A percentile compares a stretch with the other conserved stretches of the same genome.
These are phyloP conservation scores for Morus bassanus DNA, from an alignment of 2,797 vertebrate species.

Conservation along the genomic window DNA sequence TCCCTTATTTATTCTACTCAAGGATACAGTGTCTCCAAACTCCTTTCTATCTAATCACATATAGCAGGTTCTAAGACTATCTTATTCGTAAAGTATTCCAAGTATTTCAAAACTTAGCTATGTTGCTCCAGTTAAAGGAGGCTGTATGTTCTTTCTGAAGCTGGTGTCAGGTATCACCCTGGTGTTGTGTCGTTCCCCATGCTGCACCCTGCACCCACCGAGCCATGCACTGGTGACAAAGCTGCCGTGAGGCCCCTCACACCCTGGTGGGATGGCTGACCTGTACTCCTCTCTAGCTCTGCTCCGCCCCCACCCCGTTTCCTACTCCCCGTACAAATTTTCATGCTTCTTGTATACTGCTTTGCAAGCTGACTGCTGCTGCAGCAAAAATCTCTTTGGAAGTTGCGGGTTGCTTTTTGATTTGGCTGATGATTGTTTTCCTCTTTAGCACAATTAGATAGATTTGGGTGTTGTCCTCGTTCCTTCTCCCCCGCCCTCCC, in stretches of 20 bases:
- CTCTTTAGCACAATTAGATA: background rate
- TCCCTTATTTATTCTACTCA: too few species aligned
- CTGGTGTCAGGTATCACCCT: too few species aligned
- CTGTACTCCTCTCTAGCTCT: background rate
- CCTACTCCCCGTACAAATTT: background rate
- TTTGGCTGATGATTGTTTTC: background rate
- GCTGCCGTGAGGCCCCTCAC: background rate
- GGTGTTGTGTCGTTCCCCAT: fast-evolving
- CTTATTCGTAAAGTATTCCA: too few species aligned
- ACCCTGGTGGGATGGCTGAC: background rate
- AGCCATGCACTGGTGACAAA: background rate
- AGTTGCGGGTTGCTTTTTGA: background rate
- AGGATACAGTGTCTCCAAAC: too few species aligned
- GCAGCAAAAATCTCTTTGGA: background rate
- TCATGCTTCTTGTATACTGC: background rate
- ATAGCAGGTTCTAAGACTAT: too few species aligned
- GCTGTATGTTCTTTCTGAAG: too few species aligned
- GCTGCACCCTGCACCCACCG: too few species aligned
- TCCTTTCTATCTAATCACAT: too few species aligned
- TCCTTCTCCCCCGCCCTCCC: too few species aligned
- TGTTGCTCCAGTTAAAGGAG: too few species aligned
- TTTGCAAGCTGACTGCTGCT: background rate
- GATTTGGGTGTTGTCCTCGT: background rate
- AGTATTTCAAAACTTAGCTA: too few species aligned
- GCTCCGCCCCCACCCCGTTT: background rate